phyloP scores from a whole-genome alignment of 2,888 invertebrate genomes.

The Melanotus villosus region DNA sequence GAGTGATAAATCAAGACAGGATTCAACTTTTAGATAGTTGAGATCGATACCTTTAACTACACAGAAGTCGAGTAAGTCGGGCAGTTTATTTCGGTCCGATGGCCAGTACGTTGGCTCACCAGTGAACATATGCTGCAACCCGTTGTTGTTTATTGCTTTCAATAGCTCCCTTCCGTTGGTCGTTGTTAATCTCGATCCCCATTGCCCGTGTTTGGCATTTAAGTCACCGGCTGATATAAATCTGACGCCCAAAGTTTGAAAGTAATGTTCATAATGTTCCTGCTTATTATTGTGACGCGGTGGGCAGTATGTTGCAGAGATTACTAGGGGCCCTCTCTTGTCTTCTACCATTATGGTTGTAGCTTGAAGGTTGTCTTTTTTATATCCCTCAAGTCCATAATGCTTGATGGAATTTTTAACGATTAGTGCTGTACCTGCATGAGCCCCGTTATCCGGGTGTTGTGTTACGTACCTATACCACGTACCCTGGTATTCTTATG shows the following conservation, averaged over 20 bases:
- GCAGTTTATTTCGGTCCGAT: background rate
- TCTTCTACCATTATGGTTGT: conserved; percentile 47
- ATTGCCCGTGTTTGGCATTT: conserved; percentile 44
- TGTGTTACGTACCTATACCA: conserved; percentile 43
- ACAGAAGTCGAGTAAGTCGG: conserved; percentile 8
- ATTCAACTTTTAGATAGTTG: conserved; percentile 10
- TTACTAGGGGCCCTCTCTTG: conserved; percentile 28
- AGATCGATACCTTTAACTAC: background rate
- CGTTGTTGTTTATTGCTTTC: conserved; percentile 1
- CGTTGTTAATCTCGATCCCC: conserved; percentile 33
- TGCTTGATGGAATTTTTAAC: conserved; percentile 46
- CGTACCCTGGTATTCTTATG: conserved; percentile 47
- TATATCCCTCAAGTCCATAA: conserved; percentile 38
- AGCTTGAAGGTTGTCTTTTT: conserved; percentile 44
- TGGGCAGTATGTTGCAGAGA: conserved; percentile 47
- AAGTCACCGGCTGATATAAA: conserved; percentile 42
- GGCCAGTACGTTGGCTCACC: conserved; percentile 15
- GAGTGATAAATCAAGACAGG: conserved; percentile 11
- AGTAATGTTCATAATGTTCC: conserved; percentile 44
- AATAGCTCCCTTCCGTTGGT: conserved; percentile 13
- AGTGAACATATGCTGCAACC: background rate
- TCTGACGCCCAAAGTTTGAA: conserved; percentile 41
- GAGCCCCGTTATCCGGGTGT: conserved; percentile 43
- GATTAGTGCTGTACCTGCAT: conserved; percentile 46
- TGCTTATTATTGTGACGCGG: conserved; percentile 45